Base-by-base conservation (phyloP, 2,113 vertebrate species). In the Lamprotornis superbus region DNA sequence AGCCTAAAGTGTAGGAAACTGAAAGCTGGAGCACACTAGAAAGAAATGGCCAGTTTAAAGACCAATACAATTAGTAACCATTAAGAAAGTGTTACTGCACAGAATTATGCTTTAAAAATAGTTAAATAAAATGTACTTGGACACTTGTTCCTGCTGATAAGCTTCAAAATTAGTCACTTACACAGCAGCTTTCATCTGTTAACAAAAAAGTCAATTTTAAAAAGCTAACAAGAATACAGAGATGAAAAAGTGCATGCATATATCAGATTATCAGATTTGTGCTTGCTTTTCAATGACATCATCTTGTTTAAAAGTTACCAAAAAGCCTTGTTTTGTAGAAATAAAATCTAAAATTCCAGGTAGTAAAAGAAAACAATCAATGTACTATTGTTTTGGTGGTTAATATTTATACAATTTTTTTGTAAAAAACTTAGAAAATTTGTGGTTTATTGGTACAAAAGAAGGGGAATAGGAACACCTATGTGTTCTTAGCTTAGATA, bases 91-190 rank as follows among this genome's bases (percentile, higher is more conserved):
- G 60, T 57, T 70, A 67, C 60, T 63, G 52, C 59, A 92, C 33
- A 88, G 76, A 59, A 70, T 4, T 77, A 50, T 42, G 27, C 35
- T 70, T 94, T 77, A 59, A 81, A 92, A 90, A 83, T 4, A 83
- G n/a, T 77, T 92, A 90, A 92, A 89, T 47, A 93, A 88, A 83
- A 90, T n/a, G 11, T 80, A 69, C 17, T 76, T 0, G 0, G 83
- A 90, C 37, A 75, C 53, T 85, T 80, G 86, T 59, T 69, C 75
- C 86, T 86, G 57, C 75, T 70, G 68, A 67, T 46, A 93, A 90
- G 63, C 53, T 90, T 93, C 55, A 79, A 37, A 91, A 89, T 57
- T 61, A 96, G 73, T 78, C 47, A 95, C 46, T 93, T 73, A 83
- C 63, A 81, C 23, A 81, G 60, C 69, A 82, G 24, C 61, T 87